These are phyloP conservation scores for Scylla paramamosain DNA, from an alignment of 1,140 invertebrate species.

Conservation along the genomic window DNA sequence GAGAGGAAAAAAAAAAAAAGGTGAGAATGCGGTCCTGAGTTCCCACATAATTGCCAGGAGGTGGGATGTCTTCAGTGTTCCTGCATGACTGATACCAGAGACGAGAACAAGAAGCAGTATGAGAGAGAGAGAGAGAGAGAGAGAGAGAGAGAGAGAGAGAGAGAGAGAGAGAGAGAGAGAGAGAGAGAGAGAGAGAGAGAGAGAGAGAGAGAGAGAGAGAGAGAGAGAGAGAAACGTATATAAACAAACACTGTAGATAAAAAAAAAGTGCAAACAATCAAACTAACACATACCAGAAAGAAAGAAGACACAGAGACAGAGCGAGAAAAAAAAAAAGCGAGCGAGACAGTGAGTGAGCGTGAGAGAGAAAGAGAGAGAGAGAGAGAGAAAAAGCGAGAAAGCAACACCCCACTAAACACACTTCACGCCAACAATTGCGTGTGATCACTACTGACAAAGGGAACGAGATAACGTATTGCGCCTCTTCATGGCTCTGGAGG, in stretches of 20 bases:
- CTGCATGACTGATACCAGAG: too few species aligned
- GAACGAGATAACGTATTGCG: not conserved
- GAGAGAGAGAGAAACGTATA: not conserved
- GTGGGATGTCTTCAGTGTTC: too few species aligned
- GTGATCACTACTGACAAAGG: not conserved
- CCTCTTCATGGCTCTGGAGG: not conserved
- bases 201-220: not conserved
- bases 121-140: not conserved
- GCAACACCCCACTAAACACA: not conserved
- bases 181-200: not conserved
- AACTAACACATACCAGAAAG: not conserved
- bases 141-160: too few species aligned
- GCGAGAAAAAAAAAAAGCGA: not conserved
- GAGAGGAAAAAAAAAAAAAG: too few species aligned
- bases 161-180: not conserved
- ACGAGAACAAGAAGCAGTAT: too few species aligned
- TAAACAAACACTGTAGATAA: too few species aligned
- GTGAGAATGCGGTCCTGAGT: too few species aligned
- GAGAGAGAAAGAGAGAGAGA: not conserved
- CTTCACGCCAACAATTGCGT: not conserved
- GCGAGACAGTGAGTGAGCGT: not conserved
- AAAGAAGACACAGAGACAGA: not conserved
- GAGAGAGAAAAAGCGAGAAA: not conserved
- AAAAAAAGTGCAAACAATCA: too few species aligned
- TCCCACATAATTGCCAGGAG: too few species aligned